A percentile compares a stretch with the other conserved stretches of the same genome.
Conservation (phyloP, 2,888 invertebrate species). For the Sarcophaga carnaria region DNA sequence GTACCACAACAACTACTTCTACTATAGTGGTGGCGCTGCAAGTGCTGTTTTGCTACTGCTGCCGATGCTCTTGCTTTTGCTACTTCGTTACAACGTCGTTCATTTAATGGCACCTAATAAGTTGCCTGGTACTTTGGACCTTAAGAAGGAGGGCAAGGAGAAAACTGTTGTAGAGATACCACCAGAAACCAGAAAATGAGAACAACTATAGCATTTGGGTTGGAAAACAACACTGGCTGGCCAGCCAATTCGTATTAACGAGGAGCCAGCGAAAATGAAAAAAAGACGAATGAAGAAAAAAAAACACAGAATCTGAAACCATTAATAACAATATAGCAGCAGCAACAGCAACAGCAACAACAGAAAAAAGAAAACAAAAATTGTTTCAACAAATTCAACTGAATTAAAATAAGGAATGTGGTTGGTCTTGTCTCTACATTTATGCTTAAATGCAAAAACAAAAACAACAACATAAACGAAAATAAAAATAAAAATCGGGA, state of each 20-base stretch:
- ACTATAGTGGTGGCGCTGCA: background rate
- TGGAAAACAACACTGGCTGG: background rate
- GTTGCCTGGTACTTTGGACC: conserved; percentile 45
- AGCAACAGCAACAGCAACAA: background rate
- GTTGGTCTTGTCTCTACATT: conserved; percentile 65
- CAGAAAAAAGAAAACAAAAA: background rate
- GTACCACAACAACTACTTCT: background rate
- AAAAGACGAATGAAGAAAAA: conserved; percentile 25
- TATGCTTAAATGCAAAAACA: conserved; percentile 23
- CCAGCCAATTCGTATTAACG: conserved; percentile 13
- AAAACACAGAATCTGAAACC: conserved; percentile 48
- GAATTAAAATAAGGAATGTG: conserved; percentile 62
- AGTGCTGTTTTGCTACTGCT: background rate
- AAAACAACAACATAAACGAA: background rate
- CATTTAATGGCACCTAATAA: background rate
- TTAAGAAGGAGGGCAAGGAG: conserved; percentile 25
- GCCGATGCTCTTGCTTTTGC: background rate
- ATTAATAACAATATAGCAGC: conserved; percentile 49
- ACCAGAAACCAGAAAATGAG: conserved; percentile 57
- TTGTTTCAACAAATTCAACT: conserved; percentile 39
- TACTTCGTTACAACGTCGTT: background rate
- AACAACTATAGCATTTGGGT: conserved; percentile 51
- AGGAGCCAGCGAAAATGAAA: background rate
- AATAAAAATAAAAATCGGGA: conserved; percentile 11
- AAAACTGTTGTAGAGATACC: background rate